phyloP scores from a whole-genome alignment of 2,113 vertebrate species.

The Neogobius melanostomus region DNA sequence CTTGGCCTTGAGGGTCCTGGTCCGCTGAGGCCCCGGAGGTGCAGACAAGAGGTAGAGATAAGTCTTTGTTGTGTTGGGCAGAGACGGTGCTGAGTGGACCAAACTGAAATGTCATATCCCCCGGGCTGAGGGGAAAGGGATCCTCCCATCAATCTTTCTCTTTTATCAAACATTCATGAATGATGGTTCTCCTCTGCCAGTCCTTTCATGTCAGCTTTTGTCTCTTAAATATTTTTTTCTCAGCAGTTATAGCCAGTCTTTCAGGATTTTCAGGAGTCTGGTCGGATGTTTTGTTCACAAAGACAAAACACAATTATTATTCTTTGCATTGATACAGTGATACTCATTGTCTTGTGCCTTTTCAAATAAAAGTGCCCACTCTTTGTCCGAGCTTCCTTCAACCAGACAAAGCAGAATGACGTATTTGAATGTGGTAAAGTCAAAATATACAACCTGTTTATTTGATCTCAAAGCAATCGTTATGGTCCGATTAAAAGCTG shows the following conservation, averaged over 20 bases:
- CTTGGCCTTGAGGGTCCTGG: slow-evolving; percentile 42
- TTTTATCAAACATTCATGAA: slow-evolving; percentile 60
- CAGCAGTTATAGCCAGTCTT: slow-evolving; percentile 2
- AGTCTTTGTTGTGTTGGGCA: slow-evolving; percentile 65
- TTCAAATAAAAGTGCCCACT: neutral
- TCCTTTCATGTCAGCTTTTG: slow-evolving; percentile 22
- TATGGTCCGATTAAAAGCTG: neutral
- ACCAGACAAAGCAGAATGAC: neutral
- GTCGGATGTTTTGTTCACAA: neutral
- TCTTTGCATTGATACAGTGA: neutral
- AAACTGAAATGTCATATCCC: slow-evolving; percentile 70
- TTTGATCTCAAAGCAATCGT: neutral
- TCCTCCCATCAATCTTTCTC: slow-evolving; percentile 59
- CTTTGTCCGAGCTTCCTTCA: neutral
- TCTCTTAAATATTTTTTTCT: neutral
- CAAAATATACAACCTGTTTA: neutral
- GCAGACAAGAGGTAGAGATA: slow-evolving; percentile 54
- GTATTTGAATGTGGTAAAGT: neutral
- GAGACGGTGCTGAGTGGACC: slow-evolving; percentile 51
- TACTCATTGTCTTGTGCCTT: neutral
- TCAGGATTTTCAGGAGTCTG: slow-evolving; percentile 6
- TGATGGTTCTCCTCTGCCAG: slow-evolving; percentile 27
- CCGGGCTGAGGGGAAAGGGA: slow-evolving; percentile 44
- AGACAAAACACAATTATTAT: neutral
- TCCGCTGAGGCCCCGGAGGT: slow-evolving; percentile 34